Evolutionary conservation across 2,888 invertebrate species (phyloP).

Genomic region (Calliopum simillimum): DNA sequence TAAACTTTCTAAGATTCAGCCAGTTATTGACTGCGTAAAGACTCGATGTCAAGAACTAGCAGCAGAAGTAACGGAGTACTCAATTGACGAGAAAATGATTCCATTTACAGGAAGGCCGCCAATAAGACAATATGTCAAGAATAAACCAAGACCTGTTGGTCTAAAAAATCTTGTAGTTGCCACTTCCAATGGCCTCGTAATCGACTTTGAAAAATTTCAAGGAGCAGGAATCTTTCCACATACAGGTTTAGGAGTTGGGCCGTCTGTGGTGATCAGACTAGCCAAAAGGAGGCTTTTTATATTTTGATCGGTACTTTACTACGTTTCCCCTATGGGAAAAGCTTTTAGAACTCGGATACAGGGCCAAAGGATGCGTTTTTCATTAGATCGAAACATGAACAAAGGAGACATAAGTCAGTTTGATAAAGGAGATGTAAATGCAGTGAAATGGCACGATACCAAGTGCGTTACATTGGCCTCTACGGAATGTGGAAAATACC

Average conservation of each 20-base stretch:
- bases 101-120: not conserved
- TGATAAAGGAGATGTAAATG: no score
- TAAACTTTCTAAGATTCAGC: not conserved
- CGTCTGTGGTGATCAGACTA: not conserved
- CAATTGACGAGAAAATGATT: constrained; percentile 1
- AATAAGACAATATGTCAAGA: constrained; percentile 1
- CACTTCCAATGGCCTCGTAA: no score
- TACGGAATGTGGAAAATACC: no score
- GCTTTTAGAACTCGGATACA: not conserved
- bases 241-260: not conserved
- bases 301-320: constrained; percentile 2
- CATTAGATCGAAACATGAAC: no score
- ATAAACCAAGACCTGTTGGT: not conserved
- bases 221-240: constrained; percentile 4
- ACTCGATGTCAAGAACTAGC: not conserved
- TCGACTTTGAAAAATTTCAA: no score
- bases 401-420: no score
- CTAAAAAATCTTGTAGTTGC: constrained; percentile 3
- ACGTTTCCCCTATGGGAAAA: not conserved
- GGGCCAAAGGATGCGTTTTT: not conserved
- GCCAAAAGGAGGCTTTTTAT: not conserved
- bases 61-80: not conserved
- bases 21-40: not conserved
- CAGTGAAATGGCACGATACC: no score
- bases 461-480: not conserved